Conservation (phyloP, 64 coral and sea anemone species). For the Montipora cactus region DNA sequence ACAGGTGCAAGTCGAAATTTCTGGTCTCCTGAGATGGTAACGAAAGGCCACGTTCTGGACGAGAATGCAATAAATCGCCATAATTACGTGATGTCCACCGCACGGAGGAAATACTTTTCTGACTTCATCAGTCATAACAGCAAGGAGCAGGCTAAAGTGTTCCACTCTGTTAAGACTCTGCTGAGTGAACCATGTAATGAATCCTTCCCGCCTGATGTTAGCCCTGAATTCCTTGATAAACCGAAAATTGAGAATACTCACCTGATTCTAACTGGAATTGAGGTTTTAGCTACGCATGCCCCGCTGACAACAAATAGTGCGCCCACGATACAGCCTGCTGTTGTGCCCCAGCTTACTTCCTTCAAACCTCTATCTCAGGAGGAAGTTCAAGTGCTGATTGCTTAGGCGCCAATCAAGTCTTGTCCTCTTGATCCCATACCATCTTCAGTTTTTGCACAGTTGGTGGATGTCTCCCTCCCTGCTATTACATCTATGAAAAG, state of each 20-base stretch:
- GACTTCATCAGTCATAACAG: too few relatives aligned
- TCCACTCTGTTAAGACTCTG: constrained; percentile 8
- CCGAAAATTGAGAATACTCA: constrained; percentile 17
- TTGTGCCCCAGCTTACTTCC: neutral
- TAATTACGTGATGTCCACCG: too few relatives aligned
- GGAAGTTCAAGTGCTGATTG: constrained; percentile 7
- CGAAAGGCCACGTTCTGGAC: too few relatives aligned
- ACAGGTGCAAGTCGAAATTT: too few relatives aligned
- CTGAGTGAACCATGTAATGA: neutral
- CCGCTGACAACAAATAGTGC: too few relatives aligned
- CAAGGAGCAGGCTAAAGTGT: neutral
- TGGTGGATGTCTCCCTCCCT: neutral
- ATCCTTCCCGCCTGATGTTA: neutral
- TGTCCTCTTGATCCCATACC: neutral
- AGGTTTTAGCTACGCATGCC: too few relatives aligned
- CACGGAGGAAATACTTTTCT: too few relatives aligned
- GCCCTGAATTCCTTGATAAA: neutral
- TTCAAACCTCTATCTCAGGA: constrained; percentile 15
- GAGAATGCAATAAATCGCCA: too few relatives aligned
- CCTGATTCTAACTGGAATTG: neutral
- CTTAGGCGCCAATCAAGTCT: neutral
- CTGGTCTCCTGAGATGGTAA: too few relatives aligned
- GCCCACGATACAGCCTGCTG: neutral
- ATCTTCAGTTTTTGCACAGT: neutral
- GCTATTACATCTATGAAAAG: neutral